Evolutionary conservation across 1,140 invertebrate species (phyloP), one percentile per base, ranked within the genome.

Genomic region (Orchesella cincta): DNA sequence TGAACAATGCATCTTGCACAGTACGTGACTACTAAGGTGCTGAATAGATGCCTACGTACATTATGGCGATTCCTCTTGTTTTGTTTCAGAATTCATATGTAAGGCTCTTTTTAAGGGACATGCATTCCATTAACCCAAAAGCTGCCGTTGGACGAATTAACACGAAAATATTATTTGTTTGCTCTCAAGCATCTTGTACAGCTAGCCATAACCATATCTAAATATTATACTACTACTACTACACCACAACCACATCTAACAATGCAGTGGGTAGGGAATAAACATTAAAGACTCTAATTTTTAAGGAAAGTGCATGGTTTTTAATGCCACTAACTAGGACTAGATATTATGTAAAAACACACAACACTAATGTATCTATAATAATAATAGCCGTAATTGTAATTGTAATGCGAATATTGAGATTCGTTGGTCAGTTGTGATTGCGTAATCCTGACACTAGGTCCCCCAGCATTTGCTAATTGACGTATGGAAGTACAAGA

Each of bases 121-220:
- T 57, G 23, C 12, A 57, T 57, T n/a, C 52, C 52, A 57, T 57
- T 57, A 57, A 23, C 52, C 52, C 23, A 57, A 57, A 57, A 57
- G 23, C 23, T 57, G 14, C 52, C 23, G 14, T 57, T 57, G 52
- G 52, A 26, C 14, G 52, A 57, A 57, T 57, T 57, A 57, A 23
- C 52, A 57, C 52, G 8, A 57, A 46, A 46, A 46, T 46, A 46
- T 46, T 46, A 46, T 46, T 46, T 46, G n/a, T 46, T 5, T 46
- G 39, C 39, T 46, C 18, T 46, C 39, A 46, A 18, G 5, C 5
- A 18, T 46, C 5, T 18, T 18, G 39, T 18, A 46, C 5, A 46
- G 18, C 39, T 8, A 46, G 18, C 39, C 5, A 46, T n/a, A n/a
- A n/a, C n/a, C n/a, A n/a, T n/a, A n/a, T n/a, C n/a, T n/a, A 46